phyloP scores from a whole-genome alignment of 2,888 invertebrate species.

The Spicauda simplicius region DNA sequence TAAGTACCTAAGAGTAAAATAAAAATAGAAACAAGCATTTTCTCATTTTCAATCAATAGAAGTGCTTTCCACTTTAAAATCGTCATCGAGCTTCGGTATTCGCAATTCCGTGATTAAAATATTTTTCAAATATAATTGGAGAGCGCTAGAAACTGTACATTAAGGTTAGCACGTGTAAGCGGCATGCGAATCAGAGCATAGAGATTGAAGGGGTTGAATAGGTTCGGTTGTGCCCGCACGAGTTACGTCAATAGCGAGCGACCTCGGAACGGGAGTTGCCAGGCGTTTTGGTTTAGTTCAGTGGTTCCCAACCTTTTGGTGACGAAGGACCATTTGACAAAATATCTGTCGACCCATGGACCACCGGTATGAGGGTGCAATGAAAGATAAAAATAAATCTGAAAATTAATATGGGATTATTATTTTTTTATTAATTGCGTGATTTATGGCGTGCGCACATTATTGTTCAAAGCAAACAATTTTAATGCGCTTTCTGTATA shows the following conservation, averaged over 20 bases:
- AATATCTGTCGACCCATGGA: no score
- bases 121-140: conserved; percentile 36
- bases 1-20: neutral
- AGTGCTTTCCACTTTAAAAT: conserved; percentile 3
- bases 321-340: no score
- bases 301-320: no score
- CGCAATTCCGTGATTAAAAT: conserved; percentile 18
- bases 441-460: no score
- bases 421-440: no score
- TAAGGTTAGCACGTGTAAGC: conserved; percentile 59
- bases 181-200: conserved; percentile 54
- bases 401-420: no score
- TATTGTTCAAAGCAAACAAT: no score
- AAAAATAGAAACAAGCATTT: neutral
- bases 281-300: neutral
- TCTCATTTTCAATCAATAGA: neutral
- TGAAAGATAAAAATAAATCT: no score
- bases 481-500: no score
- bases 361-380: no score
- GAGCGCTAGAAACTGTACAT: conserved; percentile 44
- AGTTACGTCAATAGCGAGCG: conserved; percentile 34
- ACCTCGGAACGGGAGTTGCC: conserved; percentile 40
- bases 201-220: conserved; percentile 57
- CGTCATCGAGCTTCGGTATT: neutral
- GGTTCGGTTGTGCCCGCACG: conserved; percentile 34